A percentile compares a stretch with the other conserved stretches of the same genome.
Conservation (phyloP, 2,797 vertebrate genomes). For the Sebastes kiyomatsui region DNA sequence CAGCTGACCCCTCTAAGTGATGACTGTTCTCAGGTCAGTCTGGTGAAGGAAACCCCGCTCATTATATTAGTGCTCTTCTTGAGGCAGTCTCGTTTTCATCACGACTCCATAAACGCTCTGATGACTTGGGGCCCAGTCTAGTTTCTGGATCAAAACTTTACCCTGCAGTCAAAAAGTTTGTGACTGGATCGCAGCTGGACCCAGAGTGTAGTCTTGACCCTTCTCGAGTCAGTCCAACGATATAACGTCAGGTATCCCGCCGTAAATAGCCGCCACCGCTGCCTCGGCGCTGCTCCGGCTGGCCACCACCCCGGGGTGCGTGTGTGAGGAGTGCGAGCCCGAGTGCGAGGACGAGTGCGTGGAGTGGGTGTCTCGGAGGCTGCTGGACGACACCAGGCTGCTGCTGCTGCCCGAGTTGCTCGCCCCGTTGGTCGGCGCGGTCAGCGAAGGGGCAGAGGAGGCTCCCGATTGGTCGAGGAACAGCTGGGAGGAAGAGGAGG, state of each 20-base stretch:
- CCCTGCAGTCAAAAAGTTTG: conserved; percentile 45
- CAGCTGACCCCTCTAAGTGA: conserved; percentile 23
- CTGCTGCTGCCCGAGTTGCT: conserved; percentile 92
- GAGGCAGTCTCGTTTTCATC: conserved; percentile 70
- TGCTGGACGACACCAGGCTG: conserved; percentile 92
- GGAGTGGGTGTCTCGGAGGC: conserved; percentile 89
- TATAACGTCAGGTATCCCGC: conserved; percentile 95
- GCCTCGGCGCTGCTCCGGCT: conserved; percentile 84
- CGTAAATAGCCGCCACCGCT: conserved; percentile 89
- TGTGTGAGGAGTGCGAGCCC: conserved; percentile 63
- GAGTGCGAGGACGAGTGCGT: conserved; percentile 74
- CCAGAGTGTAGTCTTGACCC: conserved; percentile 10
- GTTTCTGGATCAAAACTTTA: conserved; percentile 44
- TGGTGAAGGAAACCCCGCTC: conserved; percentile 3
- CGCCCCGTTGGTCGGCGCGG: conserved; percentile 81
- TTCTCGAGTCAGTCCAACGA: conserved; percentile 91
- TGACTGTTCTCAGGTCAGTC: conserved; percentile 41
- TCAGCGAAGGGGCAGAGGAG: conserved; percentile 81
- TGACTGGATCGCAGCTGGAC: conserved; percentile 31
- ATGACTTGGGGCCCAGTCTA: conserved; percentile 31
- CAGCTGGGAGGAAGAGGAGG: conserved; percentile 88
- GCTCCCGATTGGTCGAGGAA: conserved; percentile 93
- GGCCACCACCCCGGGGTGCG: conserved; percentile 68
- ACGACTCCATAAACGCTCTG: conserved; percentile 50
- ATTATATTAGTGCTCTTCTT: conserved; percentile 38